Base-by-base conservation (phyloP, 2,888 invertebrate genomes). In the Nemapogon koenigi region DNA sequence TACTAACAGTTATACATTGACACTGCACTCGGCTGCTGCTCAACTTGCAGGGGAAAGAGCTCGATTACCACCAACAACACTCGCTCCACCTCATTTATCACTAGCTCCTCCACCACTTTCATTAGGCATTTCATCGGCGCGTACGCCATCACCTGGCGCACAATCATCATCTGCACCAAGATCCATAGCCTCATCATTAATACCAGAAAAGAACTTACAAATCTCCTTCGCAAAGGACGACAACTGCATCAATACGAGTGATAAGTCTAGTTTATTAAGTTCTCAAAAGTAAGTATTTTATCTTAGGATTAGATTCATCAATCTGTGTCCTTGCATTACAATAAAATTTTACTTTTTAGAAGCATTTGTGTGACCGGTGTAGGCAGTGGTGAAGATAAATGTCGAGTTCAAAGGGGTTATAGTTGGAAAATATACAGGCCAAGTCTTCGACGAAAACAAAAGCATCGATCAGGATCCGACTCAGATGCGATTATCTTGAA, bases 341-440 rank as follows among this genome's bases (percentile, higher is more conserved):
- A 2, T 7, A 19, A 4, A 15, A 14, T 4, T 10, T 10, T 31
- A 35, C 13, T 16, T 45, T 43, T 47, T 49, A 76, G 76, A 51
- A 76, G 70, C 45, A 52, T 75, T 11, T 66, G 62, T 37, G 52
- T 67, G 27, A 58, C 62, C 25, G 64, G 57, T 37, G 35, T 29
- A 18, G 53, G 61, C 2, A 59, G 57, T 1, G 39, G 53, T 6
- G 72, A 76, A 3, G 76, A 75, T 3, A 83, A 75, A 45, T 81
- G 79, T 45, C 72, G 83, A 49, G 81, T 87, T 16, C 86, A 86
- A 47, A 72, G 89, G 50, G 86, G 86, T 14, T 87, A 88, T 53
- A 90, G 91, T 44, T 89, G 88, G 87, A 86, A 88, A 49, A 73
- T 88, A 48, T 86, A 87, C 13, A 81, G 87, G 42, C 84, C 91